phyloP scores from a whole-genome alignment of 2,113 vertebrate species.

The Psettodes erumei region DNA sequence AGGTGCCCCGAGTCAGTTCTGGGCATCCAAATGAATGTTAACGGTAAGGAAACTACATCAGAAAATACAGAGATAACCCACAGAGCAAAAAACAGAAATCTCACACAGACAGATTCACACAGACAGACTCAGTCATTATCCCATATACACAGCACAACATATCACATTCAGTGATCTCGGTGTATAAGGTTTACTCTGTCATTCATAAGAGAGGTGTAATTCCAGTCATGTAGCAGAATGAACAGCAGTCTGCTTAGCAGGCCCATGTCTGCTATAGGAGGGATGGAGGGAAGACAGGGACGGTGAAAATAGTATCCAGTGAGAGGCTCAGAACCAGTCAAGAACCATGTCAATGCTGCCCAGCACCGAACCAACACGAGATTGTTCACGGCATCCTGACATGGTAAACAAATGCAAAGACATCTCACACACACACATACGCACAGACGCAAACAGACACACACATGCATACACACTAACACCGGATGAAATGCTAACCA shows the following conservation, averaged over 20 bases:
- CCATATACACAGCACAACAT: conserved; percentile 28
- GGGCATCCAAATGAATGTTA: conserved; percentile 54
- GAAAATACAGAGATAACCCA: conserved; percentile 26
- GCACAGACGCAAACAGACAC: conserved; percentile 36
- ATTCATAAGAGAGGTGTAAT: conserved; percentile 72
- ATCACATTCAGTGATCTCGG: conserved; percentile 42
- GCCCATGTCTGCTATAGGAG: conserved; percentile 79
- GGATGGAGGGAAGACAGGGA: conserved; percentile 64
- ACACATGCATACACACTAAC: conserved; percentile 55
- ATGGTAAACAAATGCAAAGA: conserved; percentile 61
- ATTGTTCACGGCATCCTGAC: conserved; percentile 61
- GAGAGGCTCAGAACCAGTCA: conserved; percentile 59
- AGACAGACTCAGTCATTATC: conserved; percentile 29
- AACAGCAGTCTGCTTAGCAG: conserved; percentile 78
- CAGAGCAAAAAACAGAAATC: conserved; percentile 13
- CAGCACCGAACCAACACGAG: conserved; percentile 52
- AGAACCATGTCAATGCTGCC: conserved; percentile 65
- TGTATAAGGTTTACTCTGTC: conserved; percentile 58
- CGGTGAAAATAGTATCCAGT: conserved; percentile 54
- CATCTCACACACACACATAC: conserved; percentile 43
- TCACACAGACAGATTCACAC: conserved; percentile 19
- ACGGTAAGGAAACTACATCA: conserved; percentile 23
- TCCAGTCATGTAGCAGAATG: conserved; percentile 82
- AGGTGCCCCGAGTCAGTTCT: conserved; percentile 37
- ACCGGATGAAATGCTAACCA: conserved; percentile 72